Percentiles rank a stretch among this genome's conserved stretches.
Evolutionary conservation across 2,888 invertebrate species (phyloP).

Genomic region (Clunio marinus): DNA sequence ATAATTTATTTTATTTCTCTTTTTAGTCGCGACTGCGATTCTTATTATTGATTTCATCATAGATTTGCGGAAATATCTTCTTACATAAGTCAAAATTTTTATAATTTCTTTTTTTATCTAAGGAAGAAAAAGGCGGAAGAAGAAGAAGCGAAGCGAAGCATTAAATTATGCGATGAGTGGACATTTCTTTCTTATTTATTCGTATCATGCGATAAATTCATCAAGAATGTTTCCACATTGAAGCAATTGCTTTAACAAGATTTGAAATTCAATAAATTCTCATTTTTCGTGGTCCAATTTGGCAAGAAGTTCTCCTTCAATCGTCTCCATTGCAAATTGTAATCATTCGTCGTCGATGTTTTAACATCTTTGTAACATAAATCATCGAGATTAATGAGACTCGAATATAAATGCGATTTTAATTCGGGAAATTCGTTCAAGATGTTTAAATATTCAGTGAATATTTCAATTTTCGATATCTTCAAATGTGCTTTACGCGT

Average conservation of each 20-base stretch:
- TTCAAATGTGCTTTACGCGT: constrained; percentile 52
- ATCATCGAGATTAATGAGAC: constrained; percentile 37
- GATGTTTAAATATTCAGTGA: constrained; percentile 51
- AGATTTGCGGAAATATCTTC: too few species aligned
- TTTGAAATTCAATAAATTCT: constrained; percentile 41
- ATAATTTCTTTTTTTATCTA: too few species aligned
- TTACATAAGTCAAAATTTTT: too few species aligned
- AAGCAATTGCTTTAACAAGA: not conserved
- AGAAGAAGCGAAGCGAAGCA: too few species aligned
- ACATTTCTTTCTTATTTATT: too few species aligned
- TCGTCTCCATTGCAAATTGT: constrained; percentile 51
- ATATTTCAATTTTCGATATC: constrained; percentile 57
- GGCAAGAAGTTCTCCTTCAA: constrained; percentile 54
- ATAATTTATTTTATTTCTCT: not conserved
- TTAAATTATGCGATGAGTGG: too few species aligned
- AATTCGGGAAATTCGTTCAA: constrained; percentile 32
- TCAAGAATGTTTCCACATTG: not conserved
- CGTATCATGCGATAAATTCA: too few species aligned
- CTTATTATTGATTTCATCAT: too few species aligned
- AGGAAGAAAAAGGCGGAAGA: too few species aligned
- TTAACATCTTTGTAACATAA: constrained; percentile 45
- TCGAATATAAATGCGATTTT: constrained; percentile 34
- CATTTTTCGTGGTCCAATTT: constrained; percentile 57
- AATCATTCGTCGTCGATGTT: constrained; percentile 43
- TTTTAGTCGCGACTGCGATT: not conserved